Base-by-base conservation (phyloP, 64 coral and sea anemone species). In the Montipora sp. region DNA sequence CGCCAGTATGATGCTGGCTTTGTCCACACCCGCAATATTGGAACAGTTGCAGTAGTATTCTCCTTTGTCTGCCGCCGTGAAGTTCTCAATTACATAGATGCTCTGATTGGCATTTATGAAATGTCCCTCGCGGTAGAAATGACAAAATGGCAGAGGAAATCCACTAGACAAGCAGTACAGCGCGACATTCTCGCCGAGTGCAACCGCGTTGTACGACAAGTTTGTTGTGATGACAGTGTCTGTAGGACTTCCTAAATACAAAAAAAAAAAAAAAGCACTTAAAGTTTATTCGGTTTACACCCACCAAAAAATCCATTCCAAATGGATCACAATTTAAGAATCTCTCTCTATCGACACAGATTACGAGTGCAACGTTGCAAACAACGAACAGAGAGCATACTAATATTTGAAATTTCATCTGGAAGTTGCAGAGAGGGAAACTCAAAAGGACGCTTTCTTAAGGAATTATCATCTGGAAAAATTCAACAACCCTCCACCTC, bases 121-220 rank as follows among this genome's bases (percentile, higher is more conserved):
- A 74, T 77, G 51, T n/a, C 74, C 73, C 13, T 93, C 1, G 10
- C 9, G 76, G 53, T 88, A 58, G 63, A 96, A 23, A 7, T 67
- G 51, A 77, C 95, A 96, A 6, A 89, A 22, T 11, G 95, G 68
- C 13, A 8, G 59, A 8, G 95, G 95, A 43, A 94, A 90, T 4
- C 84, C 82, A 11, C 43, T 23, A 48, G 95, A 77, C 63, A 51
- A 89, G 59, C 95, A 96, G 5, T 59, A 63, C 9, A 96, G 57
- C 0, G 44, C 13, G 5, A 96, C 89, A 71, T 18, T 8, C 24
- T 94, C 89, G 47, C 92, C 95, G 18, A 47, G 57, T 47, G 70
- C 74, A 12, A 59, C 92, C 45, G 77, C 83, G 49, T 87, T 91
- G 36, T 87, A 57, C 45, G 95, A 81, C 53, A 60, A 59, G 72